phyloP scores from a whole-genome alignment of 1,140 invertebrate genomes.

The Saccostrea echinata region DNA sequence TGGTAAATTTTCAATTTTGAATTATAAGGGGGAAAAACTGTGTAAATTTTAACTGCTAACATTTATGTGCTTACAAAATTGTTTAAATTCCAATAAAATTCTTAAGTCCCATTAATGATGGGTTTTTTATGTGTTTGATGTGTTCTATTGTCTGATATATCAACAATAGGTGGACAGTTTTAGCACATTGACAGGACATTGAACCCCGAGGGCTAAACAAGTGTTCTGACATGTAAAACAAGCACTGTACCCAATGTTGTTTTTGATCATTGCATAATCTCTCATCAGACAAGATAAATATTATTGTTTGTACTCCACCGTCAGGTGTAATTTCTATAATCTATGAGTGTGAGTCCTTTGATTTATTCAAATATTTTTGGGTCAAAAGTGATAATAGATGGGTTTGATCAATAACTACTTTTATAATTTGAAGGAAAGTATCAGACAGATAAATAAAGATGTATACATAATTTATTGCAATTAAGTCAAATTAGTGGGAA shows the following conservation, averaged over 20 bases:
- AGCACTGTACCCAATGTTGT: background rate
- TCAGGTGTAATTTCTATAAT: constrained; percentile 20
- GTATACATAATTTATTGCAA: too few species aligned
- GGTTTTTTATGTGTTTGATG: background rate
- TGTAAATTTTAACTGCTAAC: too few species aligned
- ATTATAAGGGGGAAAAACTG: too few species aligned
- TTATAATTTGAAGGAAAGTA: too few species aligned
- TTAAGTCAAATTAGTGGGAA: too few species aligned
- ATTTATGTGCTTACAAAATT: background rate
- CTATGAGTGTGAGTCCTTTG: background rate
- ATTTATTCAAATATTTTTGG: background rate
- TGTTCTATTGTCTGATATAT: background rate
- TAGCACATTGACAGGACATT: background rate
- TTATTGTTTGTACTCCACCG: constrained; percentile 14
- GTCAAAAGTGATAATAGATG: background rate
- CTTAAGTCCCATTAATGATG: background rate
- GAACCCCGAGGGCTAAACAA: background rate
- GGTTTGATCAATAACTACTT: background rate
- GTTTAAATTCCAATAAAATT: constrained; percentile 8
- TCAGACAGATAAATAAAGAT: too few species aligned
- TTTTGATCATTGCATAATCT: constrained; percentile 25
- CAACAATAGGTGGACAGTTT: background rate
- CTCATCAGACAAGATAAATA: background rate
- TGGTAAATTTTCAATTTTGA: too few species aligned
- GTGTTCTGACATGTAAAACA: constrained; percentile 6